These are phyloP conservation scores for Megatriorchis doriae DNA, from an alignment of 2,113 vertebrate genomes.

Conservation along the genomic window DNA sequence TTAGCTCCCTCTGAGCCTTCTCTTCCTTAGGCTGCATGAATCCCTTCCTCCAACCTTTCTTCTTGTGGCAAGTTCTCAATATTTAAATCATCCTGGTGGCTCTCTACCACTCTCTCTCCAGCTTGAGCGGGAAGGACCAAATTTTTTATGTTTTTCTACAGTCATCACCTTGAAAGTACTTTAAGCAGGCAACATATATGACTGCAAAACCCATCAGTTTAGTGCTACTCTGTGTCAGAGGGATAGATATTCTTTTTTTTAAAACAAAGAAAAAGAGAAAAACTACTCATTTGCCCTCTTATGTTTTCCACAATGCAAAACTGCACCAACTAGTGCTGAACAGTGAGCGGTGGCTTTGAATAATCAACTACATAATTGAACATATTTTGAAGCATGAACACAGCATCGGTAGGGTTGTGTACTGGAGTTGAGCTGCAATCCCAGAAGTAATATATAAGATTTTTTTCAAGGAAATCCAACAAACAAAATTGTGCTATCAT, in stretches of 20 bases:
- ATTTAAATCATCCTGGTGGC: background rate
- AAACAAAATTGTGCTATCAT: slow-evolving; percentile 7
- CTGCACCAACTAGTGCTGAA: background rate
- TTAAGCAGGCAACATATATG: background rate
- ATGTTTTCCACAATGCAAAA: background rate
- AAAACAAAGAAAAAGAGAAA: background rate
- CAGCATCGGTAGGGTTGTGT: background rate
- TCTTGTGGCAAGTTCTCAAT: background rate
- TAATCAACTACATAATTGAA: background rate
- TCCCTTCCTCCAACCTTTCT: background rate
- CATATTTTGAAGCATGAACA: background rate
- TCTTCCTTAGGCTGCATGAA: background rate
- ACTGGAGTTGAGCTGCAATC: background rate
- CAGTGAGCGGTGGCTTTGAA: background rate
- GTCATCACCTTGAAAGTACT: background rate
- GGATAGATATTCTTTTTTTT: background rate
- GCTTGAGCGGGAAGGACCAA: background rate
- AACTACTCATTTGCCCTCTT: background rate
- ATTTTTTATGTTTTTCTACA: background rate
- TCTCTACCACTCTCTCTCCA: background rate
- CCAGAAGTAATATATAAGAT: slow-evolving; percentile 6
- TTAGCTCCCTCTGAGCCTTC: background rate
- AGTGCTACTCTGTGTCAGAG: background rate
- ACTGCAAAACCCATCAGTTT: background rate
- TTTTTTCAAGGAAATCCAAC: slow-evolving; percentile 1